These are phyloP conservation scores for Cephalopterus ornatus DNA, from an alignment of 2,113 vertebrate species.

Conservation along the genomic window DNA sequence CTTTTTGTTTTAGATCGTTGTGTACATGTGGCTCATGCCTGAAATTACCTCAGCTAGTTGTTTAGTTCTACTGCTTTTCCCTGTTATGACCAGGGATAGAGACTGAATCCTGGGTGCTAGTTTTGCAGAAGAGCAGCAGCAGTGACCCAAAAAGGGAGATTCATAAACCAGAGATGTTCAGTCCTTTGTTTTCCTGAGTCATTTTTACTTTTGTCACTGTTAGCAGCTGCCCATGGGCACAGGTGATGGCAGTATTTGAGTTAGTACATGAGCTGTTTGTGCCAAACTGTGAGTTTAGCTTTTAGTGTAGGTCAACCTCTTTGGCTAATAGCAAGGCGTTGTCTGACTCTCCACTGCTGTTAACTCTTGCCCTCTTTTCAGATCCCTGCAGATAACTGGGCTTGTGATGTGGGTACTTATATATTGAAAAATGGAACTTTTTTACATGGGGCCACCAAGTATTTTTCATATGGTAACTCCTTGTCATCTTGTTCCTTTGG, in stretches of 20 bases:
- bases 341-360: not conserved
- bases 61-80: not conserved
- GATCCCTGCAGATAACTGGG: not conserved
- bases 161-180: not conserved
- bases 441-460: not conserved
- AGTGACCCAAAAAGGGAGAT: not conserved
- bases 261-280: not conserved
- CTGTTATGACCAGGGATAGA: not conserved
- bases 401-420: not conserved
- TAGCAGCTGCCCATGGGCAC: not conserved
- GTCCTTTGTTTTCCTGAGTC: not conserved
- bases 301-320: not conserved
- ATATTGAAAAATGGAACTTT: not conserved
- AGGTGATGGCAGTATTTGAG: not conserved
- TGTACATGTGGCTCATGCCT: not conserved
- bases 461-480: not conserved
- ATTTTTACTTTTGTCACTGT: not conserved
- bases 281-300: not conserved
- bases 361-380: not conserved
- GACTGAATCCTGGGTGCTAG: not conserved
- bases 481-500: not conserved
- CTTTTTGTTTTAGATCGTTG: not conserved
- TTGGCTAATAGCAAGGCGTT: not conserved
- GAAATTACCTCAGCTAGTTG: not conserved
- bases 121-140: not conserved